These are phyloP conservation scores for Erpornis zantholeuca DNA, from an alignment of 2,113 vertebrate genomes.

Conservation along the genomic window DNA sequence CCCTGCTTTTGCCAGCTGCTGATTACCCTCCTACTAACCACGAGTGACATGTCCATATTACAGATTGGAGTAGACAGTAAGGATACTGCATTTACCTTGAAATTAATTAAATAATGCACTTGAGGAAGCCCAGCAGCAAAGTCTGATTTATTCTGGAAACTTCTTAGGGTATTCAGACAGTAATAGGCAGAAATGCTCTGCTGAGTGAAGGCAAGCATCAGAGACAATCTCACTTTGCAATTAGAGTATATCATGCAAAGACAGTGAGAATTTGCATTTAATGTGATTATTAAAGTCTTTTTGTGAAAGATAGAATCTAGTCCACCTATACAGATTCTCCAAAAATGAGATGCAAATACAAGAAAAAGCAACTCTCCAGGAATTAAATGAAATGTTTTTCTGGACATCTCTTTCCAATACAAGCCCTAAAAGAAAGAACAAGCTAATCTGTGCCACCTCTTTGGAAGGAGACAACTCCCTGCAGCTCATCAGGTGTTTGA, in stretches of 20 bases:
- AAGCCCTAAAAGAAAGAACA: neutral
- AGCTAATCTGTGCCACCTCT: neutral
- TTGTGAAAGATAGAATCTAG: neutral
- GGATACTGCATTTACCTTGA: neutral
- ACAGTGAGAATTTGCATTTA: neutral
- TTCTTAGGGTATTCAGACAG: neutral
- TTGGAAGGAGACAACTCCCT: neutral
- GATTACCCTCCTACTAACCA: neutral
- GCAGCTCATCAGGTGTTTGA: constrained; percentile 42
- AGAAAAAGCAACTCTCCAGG: neutral
- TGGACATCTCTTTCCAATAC: neutral
- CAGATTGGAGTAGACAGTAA: neutral
- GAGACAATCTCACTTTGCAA: neutral
- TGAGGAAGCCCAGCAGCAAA: neutral
- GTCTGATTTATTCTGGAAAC: neutral
- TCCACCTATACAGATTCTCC: neutral
- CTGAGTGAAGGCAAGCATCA: neutral
- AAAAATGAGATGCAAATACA: neutral
- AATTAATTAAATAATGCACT: neutral
- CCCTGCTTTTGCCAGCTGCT: constrained; percentile 3
- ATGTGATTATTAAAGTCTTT: neutral
- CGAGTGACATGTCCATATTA: neutral
- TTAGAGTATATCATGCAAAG: neutral
- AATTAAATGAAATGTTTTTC: neutral
- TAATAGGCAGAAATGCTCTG: neutral